These are phyloP conservation scores for Ditylenchus weischeri DNA, from an alignment of 2,888 invertebrate genomes.

Conservation along the genomic window DNA sequence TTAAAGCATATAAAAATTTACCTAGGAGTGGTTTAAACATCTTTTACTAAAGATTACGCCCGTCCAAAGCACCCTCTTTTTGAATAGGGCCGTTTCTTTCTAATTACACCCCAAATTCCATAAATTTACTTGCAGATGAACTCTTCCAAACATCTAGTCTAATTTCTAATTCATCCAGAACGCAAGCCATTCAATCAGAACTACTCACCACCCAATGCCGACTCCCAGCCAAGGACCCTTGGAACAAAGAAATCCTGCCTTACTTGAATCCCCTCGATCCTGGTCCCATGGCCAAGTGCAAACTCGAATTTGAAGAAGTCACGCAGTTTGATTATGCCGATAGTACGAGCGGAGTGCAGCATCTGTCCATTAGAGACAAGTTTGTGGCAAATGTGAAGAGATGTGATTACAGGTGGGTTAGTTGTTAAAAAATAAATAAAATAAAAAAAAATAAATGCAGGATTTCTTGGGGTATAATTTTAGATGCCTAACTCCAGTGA, in stretches of 20 bases:
- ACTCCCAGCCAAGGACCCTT: conserved; percentile 1
- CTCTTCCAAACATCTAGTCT: too few species aligned
- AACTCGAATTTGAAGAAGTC: not conserved
- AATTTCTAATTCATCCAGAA: too few species aligned
- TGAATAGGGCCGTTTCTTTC: too few species aligned
- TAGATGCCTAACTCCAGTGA: not conserved
- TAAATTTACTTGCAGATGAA: too few species aligned
- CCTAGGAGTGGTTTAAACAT: too few species aligned
- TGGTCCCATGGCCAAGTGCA: conserved; percentile 3
- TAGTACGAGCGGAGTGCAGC: not conserved
- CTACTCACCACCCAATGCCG: not conserved
- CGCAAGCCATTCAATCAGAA: too few species aligned
- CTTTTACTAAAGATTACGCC: too few species aligned
- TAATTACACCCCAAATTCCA: too few species aligned
- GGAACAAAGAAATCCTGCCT: conserved; percentile 3
- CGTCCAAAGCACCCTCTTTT: too few species aligned
- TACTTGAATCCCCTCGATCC: not conserved
- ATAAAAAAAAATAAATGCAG: not conserved
- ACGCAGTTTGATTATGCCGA: not conserved
- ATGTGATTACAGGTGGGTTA: not conserved
- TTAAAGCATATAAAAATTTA: too few species aligned
- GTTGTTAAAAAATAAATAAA: too few species aligned
- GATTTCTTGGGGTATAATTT: not conserved
- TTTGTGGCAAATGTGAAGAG: not conserved
- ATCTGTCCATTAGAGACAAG: conserved; percentile 2